Evolutionary conservation across 2,797 vertebrate genomes (phyloP).

Genomic region (Perodicticus potto): DNA sequence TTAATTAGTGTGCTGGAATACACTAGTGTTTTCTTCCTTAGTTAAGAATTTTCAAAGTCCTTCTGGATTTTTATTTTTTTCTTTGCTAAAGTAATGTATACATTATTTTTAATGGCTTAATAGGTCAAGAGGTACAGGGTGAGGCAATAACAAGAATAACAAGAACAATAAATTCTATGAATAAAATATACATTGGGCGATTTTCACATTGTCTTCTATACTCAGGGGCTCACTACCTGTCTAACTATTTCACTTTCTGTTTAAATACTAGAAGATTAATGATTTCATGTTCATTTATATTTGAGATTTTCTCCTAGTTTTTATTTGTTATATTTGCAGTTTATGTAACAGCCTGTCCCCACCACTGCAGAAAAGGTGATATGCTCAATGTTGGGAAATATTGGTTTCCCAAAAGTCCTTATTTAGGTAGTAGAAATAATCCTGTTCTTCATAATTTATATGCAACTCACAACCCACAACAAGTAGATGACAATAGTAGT

Average conservation of each 20-base stretch:
- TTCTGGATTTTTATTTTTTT: neutral
- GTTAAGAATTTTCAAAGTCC: neutral
- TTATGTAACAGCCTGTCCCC: neutral
- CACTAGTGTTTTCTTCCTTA: neutral
- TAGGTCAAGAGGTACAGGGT: neutral
- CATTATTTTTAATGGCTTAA: neutral
- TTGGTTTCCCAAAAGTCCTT: neutral
- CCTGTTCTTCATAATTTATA: neutral
- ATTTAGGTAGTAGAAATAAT: neutral
- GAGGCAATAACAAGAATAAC: neutral
- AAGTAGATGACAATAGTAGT: neutral
- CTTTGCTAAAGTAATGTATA: neutral
- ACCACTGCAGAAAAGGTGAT: rapidly evolving
- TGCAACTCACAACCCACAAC: neutral
- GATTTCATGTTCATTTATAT: neutral
- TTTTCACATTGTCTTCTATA: neutral
- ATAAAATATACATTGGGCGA: neutral
- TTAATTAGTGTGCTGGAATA: neutral
- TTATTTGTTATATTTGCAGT: neutral
- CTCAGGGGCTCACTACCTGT: neutral
- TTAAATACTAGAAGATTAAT: neutral
- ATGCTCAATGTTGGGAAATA: neutral
- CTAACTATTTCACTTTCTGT: neutral
- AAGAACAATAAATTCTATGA: neutral
- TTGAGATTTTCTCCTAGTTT: neutral